Conservation (phyloP, 2,888 invertebrate species). For the Hydrotaea cyrtoneurina region DNA sequence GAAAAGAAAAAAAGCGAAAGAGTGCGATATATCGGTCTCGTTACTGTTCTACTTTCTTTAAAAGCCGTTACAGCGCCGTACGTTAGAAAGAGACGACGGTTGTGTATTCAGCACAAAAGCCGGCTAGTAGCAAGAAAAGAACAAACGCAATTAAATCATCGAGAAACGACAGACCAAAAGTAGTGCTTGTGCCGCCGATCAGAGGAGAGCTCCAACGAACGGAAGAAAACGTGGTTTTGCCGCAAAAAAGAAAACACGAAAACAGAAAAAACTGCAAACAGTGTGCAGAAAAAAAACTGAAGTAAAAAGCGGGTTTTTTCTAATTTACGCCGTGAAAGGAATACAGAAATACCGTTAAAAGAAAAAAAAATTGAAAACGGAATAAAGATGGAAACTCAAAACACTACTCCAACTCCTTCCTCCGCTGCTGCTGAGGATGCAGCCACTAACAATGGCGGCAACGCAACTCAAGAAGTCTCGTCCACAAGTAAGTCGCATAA, state of each 20-base stretch:
- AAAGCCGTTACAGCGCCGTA: not conserved
- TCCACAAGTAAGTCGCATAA: slow-evolving; percentile 79
- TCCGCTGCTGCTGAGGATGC: slow-evolving; percentile 71
- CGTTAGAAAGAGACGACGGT: slow-evolving; percentile 37
- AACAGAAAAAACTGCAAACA: slow-evolving; percentile 58
- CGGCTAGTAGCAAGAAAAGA: slow-evolving; percentile 54
- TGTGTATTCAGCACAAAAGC: slow-evolving; percentile 28
- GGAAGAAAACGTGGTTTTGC: slow-evolving; percentile 71
- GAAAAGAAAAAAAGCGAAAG: slow-evolving; percentile 54
- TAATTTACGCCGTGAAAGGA: slow-evolving; percentile 38
- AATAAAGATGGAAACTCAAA: slow-evolving; percentile 76
- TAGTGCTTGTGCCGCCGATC: slow-evolving; percentile 67
- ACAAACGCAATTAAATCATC: slow-evolving; percentile 52
- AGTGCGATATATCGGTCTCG: slow-evolving; percentile 38
- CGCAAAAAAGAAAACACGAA: slow-evolving; percentile 49
- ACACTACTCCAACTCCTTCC: slow-evolving; percentile 72
- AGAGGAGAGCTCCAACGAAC: slow-evolving; percentile 63
- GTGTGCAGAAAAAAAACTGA: slow-evolving; percentile 65
- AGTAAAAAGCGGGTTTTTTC: slow-evolving; percentile 59
- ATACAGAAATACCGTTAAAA: slow-evolving; percentile 47
- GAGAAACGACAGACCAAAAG: slow-evolving; percentile 56
- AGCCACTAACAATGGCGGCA: slow-evolving; percentile 75
- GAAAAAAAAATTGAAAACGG: slow-evolving; percentile 55
- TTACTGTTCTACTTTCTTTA: slow-evolving; percentile 30
- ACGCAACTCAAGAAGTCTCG: slow-evolving; percentile 78